Base-by-base conservation (phyloP, 1,140 invertebrate species). In the Orchestia grillus region DNA sequence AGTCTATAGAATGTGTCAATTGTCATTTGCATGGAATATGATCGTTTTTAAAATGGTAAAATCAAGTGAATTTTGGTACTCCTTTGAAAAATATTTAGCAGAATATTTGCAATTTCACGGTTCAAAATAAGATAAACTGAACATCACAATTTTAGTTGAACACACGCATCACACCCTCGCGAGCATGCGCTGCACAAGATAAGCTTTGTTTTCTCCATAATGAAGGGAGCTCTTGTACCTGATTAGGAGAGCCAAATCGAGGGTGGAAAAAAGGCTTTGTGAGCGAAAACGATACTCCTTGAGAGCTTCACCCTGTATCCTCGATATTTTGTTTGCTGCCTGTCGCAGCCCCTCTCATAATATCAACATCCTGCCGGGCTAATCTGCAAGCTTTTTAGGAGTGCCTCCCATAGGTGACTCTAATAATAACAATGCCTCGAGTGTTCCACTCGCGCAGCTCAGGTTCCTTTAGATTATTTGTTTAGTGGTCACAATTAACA, bases 361-460 rank as follows among this genome's bases (percentile, higher is more conserved):
- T 94, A 94, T 94, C 41, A 45, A 94, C 92, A 94, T 94, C 92
- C 92, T 94, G 92, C 40, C 44, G 43, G 11, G 92, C 92, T 94
- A 94, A 94, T 94, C 92, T 94, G 41, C 40, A 47, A 11, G 92
- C 92, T 94, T 94, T 45, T 94, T 94, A 94, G 92, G 43, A 94
- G 43, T 47, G 92, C 92, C 92, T 94, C 44, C 44, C 44, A 94
- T 94, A 94, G 44, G 92, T 45, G 92, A 44, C 92, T 45, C 43
- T 94, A 44, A 94, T 94, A 94, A 94, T 94, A 94, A 94, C 88
- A 90, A 90, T 90, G 88, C 88, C 43, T 44, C 43, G 88, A 90
- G 43, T 90, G 88, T 90, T 90, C 42, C 88, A 41, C 43, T 90
- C 88, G 0, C 36, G 62, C 62, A 8, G 28, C 62, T 19, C 36